phyloP scores from a whole-genome alignment of 2,797 vertebrate species.

The Sebastes trivittatus region DNA sequence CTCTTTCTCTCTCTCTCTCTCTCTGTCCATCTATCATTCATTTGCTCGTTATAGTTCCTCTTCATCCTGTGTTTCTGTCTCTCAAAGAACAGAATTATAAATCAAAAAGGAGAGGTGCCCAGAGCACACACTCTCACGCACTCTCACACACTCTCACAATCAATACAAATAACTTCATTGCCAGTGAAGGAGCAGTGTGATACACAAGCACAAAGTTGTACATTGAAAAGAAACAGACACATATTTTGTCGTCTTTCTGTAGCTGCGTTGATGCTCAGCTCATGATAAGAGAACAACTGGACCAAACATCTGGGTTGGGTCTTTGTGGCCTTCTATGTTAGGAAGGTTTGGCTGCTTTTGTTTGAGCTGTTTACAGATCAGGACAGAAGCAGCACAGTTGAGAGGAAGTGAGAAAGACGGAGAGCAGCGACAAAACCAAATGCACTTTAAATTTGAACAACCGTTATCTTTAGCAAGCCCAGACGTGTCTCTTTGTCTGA shows the following conservation, averaged over 20 bases:
- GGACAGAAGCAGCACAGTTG: neutral
- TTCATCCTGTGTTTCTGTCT: neutral
- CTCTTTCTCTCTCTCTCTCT: neutral
- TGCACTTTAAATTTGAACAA: neutral
- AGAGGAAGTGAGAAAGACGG: neutral
- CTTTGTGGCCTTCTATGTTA: neutral
- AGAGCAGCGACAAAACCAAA: neutral
- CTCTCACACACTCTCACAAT: slow-evolving; percentile 6
- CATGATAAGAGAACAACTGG: neutral
- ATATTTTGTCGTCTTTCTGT: neutral
- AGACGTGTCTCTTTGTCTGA: neutral
- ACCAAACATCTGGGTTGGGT: neutral
- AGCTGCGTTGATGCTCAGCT: neutral
- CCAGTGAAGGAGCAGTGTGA: neutral
- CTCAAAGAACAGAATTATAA: slow-evolving; percentile 23
- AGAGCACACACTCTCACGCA: neutral
- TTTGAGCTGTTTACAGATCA: neutral
- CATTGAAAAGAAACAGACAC: neutral
- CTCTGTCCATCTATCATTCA: slow-evolving; percentile 3
- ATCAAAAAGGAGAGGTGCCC: slow-evolving; percentile 23
- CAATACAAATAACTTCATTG: slow-evolving; percentile 26
- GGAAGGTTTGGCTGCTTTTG: neutral
- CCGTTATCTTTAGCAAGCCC: neutral
- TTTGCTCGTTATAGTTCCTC: slow-evolving; percentile 17
- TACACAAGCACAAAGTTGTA: neutral